Evolutionary conservation across 2,797 vertebrate genomes (phyloP), one percentile per base, ranked within the genome.

Genomic region (Pangasius macronema): DNA sequence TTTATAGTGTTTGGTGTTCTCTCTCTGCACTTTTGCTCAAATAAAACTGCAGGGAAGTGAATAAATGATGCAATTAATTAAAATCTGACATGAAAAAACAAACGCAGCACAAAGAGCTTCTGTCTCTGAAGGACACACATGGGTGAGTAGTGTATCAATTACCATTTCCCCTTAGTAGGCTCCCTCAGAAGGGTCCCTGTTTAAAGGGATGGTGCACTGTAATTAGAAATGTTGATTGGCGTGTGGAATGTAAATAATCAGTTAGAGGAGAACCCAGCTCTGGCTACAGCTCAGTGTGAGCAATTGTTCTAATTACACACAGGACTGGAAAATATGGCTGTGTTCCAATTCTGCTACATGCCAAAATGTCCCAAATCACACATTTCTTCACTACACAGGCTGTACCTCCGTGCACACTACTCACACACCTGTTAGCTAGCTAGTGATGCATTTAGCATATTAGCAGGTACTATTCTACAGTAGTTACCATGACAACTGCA

Each of bases 141-240:
- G 92, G 88, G 89, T 92, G 90, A 91, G 87, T 91, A 89, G 88
- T 89, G 88, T 85, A 93, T 91, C 91, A 94, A 94, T 94, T 94
- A 92, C 89, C 77, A 39, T 73, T 30, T 3, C 88, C 55, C 33
- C 79, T 81, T 61, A 80, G 77, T 80, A 81, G 79, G 79, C 55
- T 59, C 85, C 73, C 89, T 92, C 76, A 88, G 81, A 91, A 89
- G 91, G 85, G 91, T 91, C 90, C 91, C 87, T 87, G 86, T 92
- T 93, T 88, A 93, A 92, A 91, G 86, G 91, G 93, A 93, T 90
- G 24, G 85, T 68, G 87, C 88, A 91, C 87, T 89, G 91, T 91
- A 61, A 92, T 93, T 90, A 89, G 27, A 91, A 93, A 93, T 91
- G 79, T 93, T 90, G 90, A 91, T 83, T 87, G 63, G 73, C 86